Evolutionary conservation across 1,140 invertebrate species (phyloP).

Genomic region (Microplitis mediator): DNA sequence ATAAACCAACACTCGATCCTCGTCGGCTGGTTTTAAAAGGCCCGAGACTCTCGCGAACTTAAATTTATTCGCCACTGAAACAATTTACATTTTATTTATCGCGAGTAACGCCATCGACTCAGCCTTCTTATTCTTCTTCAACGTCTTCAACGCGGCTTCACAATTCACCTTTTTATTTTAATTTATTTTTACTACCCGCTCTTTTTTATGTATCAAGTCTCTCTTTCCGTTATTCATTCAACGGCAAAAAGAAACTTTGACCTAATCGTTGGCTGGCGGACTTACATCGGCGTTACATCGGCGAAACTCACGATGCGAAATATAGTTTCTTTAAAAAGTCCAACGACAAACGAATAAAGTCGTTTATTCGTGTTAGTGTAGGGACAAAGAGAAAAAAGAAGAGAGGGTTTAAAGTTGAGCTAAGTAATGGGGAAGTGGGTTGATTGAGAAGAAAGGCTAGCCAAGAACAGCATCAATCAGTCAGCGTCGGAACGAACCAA

Average conservation of each 20-base stretch:
- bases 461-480: slow-evolving; percentile 3
- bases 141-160: background rate
- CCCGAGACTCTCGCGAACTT: background rate
- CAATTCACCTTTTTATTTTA: too few relatives aligned
- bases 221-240: background rate
- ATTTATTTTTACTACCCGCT: too few relatives aligned
- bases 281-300: background rate
- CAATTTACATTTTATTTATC: slow-evolving; percentile 49
- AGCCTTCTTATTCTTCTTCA: background rate
- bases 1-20: slow-evolving; percentile 22
- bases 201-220: too few relatives aligned
- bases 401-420: background rate
- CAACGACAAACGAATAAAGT: background rate
- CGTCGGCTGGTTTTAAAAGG: background rate
- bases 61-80: slow-evolving; percentile 42
- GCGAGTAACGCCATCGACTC: slow-evolving; percentile 17
- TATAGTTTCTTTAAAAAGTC: background rate
- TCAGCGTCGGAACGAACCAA: background rate
- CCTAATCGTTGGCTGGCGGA: slow-evolving; percentile 4
- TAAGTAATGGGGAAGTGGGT: too few relatives aligned
- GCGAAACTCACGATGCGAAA: background rate
- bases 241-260: slow-evolving; percentile 1
- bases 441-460: too few relatives aligned
- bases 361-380: background rate
- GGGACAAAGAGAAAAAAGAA: background rate